Evolutionary conservation across 2,797 vertebrate genomes (phyloP).

Genomic region (Sebastes nivosus): DNA sequence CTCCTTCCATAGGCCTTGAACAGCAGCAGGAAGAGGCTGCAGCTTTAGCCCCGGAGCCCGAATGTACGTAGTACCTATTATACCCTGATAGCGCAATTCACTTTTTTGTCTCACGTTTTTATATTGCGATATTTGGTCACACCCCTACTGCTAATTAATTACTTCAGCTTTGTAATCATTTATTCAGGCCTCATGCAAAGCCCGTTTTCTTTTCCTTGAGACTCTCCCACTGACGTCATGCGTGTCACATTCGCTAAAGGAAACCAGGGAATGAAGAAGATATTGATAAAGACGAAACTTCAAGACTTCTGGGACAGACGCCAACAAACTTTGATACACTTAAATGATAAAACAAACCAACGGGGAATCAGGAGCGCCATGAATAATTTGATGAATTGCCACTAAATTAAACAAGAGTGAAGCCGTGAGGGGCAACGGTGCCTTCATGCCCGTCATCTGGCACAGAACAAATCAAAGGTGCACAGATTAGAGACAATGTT

Average conservation of each 20-base stretch:
- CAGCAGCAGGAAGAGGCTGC: too few species aligned
- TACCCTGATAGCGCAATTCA: too few species aligned
- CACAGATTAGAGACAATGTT: slow-evolving; percentile 33
- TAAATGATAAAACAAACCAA: slow-evolving; percentile 61
- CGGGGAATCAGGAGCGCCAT: slow-evolving; percentile 40
- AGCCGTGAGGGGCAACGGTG: slow-evolving; percentile 7
- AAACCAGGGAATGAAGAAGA: slow-evolving; percentile 12
- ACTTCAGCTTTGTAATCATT: not conserved
- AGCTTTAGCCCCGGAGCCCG: too few species aligned
- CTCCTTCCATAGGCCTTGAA: too few species aligned
- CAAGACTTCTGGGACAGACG: slow-evolving; percentile 9
- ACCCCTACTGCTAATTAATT: not conserved
- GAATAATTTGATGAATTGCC: slow-evolving; percentile 57
- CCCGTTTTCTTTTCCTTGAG: not conserved
- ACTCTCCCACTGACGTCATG: slow-evolving; percentile 2
- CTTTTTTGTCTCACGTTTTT: too few species aligned
- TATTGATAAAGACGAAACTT: slow-evolving; percentile 15
- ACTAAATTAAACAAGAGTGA: slow-evolving; percentile 31
- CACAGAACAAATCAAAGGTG: slow-evolving; percentile 49
- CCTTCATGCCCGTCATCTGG: slow-evolving; percentile 27
- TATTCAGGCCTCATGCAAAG: not conserved
- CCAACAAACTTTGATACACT: slow-evolving; percentile 45
- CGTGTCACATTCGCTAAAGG: not conserved
- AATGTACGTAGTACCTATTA: too few species aligned
- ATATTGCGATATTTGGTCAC: too few species aligned